These are phyloP conservation scores for Tipula unca DNA, from an alignment of 2,888 invertebrate species.

Conservation along the genomic window DNA sequence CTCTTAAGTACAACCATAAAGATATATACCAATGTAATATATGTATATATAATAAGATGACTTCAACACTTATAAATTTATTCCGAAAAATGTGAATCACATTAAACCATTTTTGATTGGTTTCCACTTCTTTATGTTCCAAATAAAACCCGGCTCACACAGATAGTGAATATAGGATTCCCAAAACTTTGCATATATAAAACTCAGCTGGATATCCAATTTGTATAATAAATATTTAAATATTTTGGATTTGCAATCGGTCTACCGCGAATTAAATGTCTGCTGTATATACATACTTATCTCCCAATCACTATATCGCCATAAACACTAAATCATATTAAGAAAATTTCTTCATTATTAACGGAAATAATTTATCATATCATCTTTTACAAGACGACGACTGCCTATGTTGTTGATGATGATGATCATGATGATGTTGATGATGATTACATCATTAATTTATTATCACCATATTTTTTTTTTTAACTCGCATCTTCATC, in stretches of 20 bases:
- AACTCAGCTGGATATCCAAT: neutral
- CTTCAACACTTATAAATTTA: neutral
- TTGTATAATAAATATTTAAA: neutral
- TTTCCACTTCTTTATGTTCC: neutral
- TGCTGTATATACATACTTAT: neutral
- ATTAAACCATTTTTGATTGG: neutral
- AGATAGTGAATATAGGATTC: neutral
- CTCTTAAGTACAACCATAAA: too few species aligned
- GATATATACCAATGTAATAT: too few species aligned
- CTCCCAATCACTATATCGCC: neutral
- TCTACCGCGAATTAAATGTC: neutral
- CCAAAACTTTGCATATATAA: neutral
- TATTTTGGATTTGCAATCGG: neutral
- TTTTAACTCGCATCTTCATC: neutral
- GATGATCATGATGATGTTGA: neutral
- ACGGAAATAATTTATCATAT: neutral
- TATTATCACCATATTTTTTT: neutral
- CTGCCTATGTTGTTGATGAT: neutral
- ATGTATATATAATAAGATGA: neutral
- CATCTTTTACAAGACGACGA: neutral
- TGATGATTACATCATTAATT: conserved; percentile 8
- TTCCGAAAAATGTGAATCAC: neutral
- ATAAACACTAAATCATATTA: neutral
- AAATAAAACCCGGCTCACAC: neutral
- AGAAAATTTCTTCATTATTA: neutral